Conservation (phyloP, 2,888 invertebrate genomes). For the Didymodactylos carnosus region DNA sequence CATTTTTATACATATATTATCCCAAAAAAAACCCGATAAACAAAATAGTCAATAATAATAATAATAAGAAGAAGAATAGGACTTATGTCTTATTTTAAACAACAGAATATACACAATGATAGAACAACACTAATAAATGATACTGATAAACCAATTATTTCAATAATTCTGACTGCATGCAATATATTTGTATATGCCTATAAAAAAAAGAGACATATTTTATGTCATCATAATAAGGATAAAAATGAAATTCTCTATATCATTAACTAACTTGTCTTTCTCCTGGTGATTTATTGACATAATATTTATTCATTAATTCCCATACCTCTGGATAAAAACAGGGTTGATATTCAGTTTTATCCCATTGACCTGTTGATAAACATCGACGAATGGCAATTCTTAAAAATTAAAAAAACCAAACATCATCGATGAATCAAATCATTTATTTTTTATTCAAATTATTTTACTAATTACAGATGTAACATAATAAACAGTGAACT, state of each 20-base stretch:
- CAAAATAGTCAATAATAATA: no score
- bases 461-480: no score
- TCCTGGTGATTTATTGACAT: background rate
- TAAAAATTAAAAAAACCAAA: background rate
- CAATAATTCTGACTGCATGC: constrained; percentile 40
- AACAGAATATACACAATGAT: constrained; percentile 58
- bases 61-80: no score
- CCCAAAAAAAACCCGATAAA: no score
- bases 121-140: constrained; percentile 54
- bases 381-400: background rate
- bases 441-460: no score
- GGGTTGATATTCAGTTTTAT: background rate
- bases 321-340: background rate
- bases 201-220: no score
- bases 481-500: no score
- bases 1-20: no score
- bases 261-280: background rate
- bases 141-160: constrained; percentile 54
- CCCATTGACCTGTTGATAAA: background rate
- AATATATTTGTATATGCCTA: background rate
- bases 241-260: background rate
- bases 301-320: background rate
- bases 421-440: background rate
- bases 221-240: background rate
- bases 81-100: constrained; percentile 64